phyloP scores from a whole-genome alignment of 2,888 invertebrate genomes.

The Opisthograptis luteolata region DNA sequence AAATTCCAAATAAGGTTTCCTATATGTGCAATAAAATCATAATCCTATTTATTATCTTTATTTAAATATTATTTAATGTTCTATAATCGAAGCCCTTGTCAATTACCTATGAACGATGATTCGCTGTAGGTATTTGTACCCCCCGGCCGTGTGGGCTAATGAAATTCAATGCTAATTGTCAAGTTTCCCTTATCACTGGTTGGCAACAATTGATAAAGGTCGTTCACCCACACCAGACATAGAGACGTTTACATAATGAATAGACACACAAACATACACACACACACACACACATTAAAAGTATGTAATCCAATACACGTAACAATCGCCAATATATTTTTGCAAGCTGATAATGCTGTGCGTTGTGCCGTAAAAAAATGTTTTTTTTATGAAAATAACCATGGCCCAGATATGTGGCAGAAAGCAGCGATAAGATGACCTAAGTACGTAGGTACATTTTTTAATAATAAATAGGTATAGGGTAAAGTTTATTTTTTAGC shows the following conservation, averaged over 20 bases:
- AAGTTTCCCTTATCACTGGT: constrained; percentile 41
- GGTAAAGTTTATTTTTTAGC: too few relatives aligned
- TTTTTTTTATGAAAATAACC: constrained; percentile 39
- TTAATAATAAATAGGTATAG: neutral
- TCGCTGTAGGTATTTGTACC: constrained; percentile 13
- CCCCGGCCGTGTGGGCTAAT: constrained; percentile 17
- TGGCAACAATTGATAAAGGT: constrained; percentile 53
- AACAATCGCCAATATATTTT: constrained; percentile 41
- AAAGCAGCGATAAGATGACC: constrained; percentile 10
- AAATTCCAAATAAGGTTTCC: too few relatives aligned
- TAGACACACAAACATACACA: constrained; percentile 40
- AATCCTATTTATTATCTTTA: too few relatives aligned
- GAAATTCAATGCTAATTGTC: constrained; percentile 41
- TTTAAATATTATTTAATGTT: too few relatives aligned
- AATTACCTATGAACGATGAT: neutral
- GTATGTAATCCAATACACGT: constrained; percentile 47
- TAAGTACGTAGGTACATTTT: neutral
- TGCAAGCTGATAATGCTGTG: constrained; percentile 45
- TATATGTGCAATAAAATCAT: too few relatives aligned
- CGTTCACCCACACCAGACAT: constrained; percentile 46
- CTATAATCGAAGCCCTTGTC: too few relatives aligned
- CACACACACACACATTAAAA: too few relatives aligned
- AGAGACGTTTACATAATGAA: constrained; percentile 36
- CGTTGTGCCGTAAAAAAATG: constrained; percentile 39
- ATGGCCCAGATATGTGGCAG: constrained; percentile 45